These are phyloP conservation scores for Hydrotaea cyrtoneurina DNA, from an alignment of 2,888 invertebrate genomes.

Conservation along the genomic window DNA sequence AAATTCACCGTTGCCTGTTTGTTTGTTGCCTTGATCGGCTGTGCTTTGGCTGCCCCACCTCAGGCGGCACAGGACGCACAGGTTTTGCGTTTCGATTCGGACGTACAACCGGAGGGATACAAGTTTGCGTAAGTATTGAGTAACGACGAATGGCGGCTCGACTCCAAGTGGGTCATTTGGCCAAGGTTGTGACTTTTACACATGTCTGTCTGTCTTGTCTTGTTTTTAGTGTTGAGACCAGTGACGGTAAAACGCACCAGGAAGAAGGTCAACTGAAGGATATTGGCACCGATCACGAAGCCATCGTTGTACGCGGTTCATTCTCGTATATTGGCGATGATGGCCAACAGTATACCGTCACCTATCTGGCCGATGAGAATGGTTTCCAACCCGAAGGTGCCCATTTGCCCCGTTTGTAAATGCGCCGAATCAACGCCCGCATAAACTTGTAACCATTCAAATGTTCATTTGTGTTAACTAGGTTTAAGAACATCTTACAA, in stretches of 20 bases:
- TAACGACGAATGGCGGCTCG: not conserved
- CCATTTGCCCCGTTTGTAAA: slow-evolving; percentile 78
- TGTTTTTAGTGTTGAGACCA: slow-evolving; percentile 83
- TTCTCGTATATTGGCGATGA: slow-evolving; percentile 84
- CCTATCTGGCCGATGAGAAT: slow-evolving; percentile 79
- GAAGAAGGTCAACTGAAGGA: slow-evolving; percentile 84
- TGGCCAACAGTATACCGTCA: slow-evolving; percentile 83
- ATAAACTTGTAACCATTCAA: slow-evolving; percentile 25
- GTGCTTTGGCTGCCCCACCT: slow-evolving; percentile 75
- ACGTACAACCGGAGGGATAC: slow-evolving; percentile 80
- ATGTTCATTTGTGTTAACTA: slow-evolving; percentile 74
- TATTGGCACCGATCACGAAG: slow-evolving; percentile 84
- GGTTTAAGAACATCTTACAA: slow-evolving; percentile 71
- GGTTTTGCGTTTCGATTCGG: slow-evolving; percentile 84
- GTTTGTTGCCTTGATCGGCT: slow-evolving; percentile 73
- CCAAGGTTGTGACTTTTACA: slow-evolving; percentile 47
- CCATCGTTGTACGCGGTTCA: slow-evolving; percentile 83
- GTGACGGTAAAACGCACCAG: slow-evolving; percentile 84
- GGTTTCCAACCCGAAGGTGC: slow-evolving; percentile 80
- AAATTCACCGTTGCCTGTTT: slow-evolving; percentile 72
- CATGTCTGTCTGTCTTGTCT: slow-evolving; percentile 24
- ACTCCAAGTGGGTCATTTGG: slow-evolving; percentile 66
- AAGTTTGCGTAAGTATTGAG: slow-evolving; percentile 76
- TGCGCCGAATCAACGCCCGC: not conserved
- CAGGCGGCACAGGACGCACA: slow-evolving; percentile 82